phyloP scores from a whole-genome alignment of 2,797 vertebrate genomes.

The Amazona finschi region DNA sequence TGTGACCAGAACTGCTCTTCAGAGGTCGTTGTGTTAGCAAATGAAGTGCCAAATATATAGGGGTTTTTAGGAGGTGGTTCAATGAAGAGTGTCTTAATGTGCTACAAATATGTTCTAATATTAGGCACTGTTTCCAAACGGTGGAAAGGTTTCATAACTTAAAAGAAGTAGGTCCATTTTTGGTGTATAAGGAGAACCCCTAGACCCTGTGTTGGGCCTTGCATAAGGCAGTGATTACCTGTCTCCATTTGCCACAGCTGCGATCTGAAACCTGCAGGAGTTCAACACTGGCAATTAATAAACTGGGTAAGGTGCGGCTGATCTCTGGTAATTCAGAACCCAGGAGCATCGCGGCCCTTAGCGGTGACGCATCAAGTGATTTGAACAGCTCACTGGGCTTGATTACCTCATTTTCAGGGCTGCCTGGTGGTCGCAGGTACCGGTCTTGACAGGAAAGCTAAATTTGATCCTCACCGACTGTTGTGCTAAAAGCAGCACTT shows the following conservation, averaged over 20 bases:
- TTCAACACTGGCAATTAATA: not conserved
- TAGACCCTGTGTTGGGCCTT: rapidly evolving
- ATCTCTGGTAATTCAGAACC: rapidly evolving
- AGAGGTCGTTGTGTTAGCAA: not conserved
- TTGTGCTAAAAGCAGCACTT: not conserved
- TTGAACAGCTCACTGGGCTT: not conserved
- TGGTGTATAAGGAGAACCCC: not conserved
- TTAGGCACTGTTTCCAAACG: not conserved
- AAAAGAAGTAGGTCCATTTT: not conserved
- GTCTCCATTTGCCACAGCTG: rapidly evolving
- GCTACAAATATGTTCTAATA: not conserved
- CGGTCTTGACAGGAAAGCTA: not conserved
- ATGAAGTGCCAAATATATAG: not conserved
- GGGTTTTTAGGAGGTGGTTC: not conserved
- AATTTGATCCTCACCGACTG: not conserved
- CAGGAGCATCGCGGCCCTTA: not conserved
- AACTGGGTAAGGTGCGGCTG: not conserved
- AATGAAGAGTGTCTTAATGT: not conserved
- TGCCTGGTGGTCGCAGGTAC: not conserved
- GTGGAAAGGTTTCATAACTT: not conserved
- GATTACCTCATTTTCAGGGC: not conserved
- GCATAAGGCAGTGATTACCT: rapidly evolving
- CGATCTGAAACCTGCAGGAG: rapidly evolving
- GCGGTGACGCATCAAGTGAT: not conserved
- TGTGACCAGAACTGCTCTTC: not conserved